Percentiles rank a stretch among this genome's conserved stretches.
Evolutionary conservation across 2,888 invertebrate genomes (phyloP).

Genomic region (Myopa testacea): DNA sequence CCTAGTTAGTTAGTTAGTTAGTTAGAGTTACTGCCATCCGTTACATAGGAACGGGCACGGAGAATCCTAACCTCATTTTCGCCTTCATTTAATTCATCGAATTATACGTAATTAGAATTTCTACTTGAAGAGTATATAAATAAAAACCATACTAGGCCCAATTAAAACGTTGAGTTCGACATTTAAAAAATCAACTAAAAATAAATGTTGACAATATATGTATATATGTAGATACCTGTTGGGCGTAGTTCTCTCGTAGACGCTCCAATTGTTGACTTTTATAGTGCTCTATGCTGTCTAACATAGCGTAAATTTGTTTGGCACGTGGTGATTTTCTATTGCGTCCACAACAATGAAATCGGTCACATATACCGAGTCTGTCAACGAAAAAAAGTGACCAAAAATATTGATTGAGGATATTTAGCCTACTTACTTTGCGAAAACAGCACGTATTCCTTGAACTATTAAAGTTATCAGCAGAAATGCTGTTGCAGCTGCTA

Average conservation of each 20-base stretch:
- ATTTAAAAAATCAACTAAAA: too few species aligned
- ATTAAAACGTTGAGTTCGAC: too few species aligned
- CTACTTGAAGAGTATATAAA: too few species aligned
- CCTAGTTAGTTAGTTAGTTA: too few species aligned
- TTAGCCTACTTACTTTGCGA: conserved; percentile 74
- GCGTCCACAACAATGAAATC: conserved; percentile 79
- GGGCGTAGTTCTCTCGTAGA: conserved; percentile 90
- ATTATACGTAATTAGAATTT: too few species aligned
- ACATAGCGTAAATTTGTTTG: conserved; percentile 86
- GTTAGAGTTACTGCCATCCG: too few species aligned
- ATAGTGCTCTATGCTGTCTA: conserved; percentile 91
- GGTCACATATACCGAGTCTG: conserved; percentile 72
- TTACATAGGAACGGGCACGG: too few species aligned
- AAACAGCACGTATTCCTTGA: conserved; percentile 79
- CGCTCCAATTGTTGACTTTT: conserved; percentile 90
- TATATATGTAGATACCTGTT: conserved; percentile 73
- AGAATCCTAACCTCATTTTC: too few species aligned
- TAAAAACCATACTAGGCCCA: too few species aligned
- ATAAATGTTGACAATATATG: too few species aligned
- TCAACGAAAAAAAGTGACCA: conserved; percentile 26
- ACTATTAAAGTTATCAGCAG: conserved; percentile 82
- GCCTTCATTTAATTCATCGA: too few species aligned
- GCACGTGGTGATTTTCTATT: conserved; percentile 81
- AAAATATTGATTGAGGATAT: conserved; percentile 1
- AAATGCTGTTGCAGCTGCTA: conserved; percentile 82